These are phyloP conservation scores for Bathynomus jamesi DNA, from an alignment of 1,140 invertebrate species.

Conservation along the genomic window DNA sequence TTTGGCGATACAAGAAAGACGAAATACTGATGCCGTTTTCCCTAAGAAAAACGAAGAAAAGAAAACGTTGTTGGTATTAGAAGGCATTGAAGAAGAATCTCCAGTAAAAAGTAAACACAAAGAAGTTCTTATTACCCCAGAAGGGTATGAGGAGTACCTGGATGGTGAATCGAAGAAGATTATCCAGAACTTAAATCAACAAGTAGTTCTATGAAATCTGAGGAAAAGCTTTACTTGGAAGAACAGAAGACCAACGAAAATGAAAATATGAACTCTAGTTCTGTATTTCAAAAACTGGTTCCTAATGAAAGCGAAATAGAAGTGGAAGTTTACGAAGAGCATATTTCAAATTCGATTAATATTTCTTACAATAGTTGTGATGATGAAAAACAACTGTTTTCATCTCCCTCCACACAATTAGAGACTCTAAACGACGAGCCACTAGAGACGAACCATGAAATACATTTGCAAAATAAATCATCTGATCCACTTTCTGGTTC, in stretches of 20 bases:
- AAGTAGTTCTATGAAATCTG: background rate
- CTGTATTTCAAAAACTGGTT: too few species aligned
- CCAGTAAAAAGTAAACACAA: too few species aligned
- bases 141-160: conserved; percentile 34
- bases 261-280: background rate
- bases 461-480: background rate
- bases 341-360: background rate
- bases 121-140: conserved; percentile 21
- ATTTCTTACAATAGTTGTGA: background rate
- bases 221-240: background rate
- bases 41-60: too few species aligned
- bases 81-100: conserved; percentile 26
- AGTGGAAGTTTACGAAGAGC: background rate
- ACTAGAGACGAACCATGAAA: too few species aligned
- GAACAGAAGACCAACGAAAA: background rate
- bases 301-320: background rate
- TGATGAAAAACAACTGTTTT: too few species aligned
- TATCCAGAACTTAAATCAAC: conserved; percentile 26
- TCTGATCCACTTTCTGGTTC: background rate
- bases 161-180: conserved; percentile 29
- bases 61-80: conserved; percentile 24
- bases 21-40: background rate
- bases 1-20: background rate
- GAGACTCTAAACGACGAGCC: too few species aligned
- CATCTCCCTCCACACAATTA: too few species aligned